Percentiles rank a stretch among this genome's conserved stretches.
phyloP scores from a whole-genome alignment of 53 echinoderm and acorn worm species.

The Luidia sarsii region DNA sequence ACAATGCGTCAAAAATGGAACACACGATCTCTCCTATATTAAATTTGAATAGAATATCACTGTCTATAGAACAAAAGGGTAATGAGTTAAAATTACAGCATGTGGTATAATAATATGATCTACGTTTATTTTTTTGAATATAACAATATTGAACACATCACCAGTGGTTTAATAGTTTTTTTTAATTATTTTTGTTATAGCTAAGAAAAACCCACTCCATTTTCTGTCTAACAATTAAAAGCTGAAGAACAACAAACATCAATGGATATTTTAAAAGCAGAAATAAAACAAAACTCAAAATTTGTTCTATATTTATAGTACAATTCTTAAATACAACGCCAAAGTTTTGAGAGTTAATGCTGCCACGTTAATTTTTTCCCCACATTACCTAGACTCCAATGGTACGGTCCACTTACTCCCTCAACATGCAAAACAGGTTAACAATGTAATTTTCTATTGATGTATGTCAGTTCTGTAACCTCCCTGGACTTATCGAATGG shows the following conservation, averaged over 20 bases:
- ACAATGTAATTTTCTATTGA: conserved; percentile 4
- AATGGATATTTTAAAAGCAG: conserved; percentile 41
- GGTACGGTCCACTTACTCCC: neutral
- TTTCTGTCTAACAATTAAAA: conserved; percentile 53
- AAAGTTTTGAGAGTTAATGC: neutral
- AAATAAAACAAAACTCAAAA: conserved; percentile 36
- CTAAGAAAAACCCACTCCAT: conserved; percentile 59
- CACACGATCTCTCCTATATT: conserved; percentile 53
- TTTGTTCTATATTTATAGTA: conserved; percentile 50
- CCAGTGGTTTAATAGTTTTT: conserved; percentile 55
- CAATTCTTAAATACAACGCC: conserved; percentile 23
- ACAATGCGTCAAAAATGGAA: conserved; percentile 60
- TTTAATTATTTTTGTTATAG: conserved; percentile 39
- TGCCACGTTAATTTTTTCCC: neutral
- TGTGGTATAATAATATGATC: conserved; percentile 34
- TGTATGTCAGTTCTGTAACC: neutral
- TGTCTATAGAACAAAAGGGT: conserved; percentile 53
- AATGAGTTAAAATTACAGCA: conserved; percentile 38
- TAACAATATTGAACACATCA: conserved; percentile 52
- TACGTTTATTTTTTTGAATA: conserved; percentile 56
- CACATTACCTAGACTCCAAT: conserved; percentile 12
- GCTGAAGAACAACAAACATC: conserved; percentile 55
- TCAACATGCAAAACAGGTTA: conserved; percentile 4
- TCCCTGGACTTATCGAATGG: neutral
- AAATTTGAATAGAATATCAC: conserved; percentile 46